Conservation (phyloP, 2,888 invertebrate species). For the Noctuana brunneofusca region DNA sequence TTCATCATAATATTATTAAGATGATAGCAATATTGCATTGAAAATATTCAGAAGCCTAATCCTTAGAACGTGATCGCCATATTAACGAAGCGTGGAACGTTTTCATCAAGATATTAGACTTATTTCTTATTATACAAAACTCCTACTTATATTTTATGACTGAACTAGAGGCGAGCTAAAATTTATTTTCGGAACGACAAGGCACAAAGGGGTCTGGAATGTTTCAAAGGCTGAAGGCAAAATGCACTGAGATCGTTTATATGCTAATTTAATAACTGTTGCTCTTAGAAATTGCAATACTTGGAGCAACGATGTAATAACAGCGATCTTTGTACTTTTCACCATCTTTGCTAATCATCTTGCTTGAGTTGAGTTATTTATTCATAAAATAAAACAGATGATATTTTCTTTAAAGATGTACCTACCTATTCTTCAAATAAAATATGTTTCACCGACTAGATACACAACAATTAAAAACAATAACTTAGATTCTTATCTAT, state of each 20-base stretch:
- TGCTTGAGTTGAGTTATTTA: constrained; percentile 32
- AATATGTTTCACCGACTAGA: too few relatives aligned
- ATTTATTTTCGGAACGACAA: constrained; percentile 18
- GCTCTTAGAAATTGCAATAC: constrained; percentile 67
- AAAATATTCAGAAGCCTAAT: constrained; percentile 13
- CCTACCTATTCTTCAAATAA: neutral
- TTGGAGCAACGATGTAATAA: constrained; percentile 59
- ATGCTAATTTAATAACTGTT: constrained; percentile 76
- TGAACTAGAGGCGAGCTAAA: constrained; percentile 20
- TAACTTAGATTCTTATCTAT: too few relatives aligned
- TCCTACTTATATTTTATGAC: constrained; percentile 20
- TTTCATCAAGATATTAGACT: constrained; percentile 18
- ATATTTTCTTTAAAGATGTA: too few relatives aligned
- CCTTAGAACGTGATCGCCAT: constrained; percentile 6
- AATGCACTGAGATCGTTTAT: constrained; percentile 64
- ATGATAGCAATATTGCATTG: neutral
- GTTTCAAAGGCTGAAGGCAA: constrained; percentile 63
- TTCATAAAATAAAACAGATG: too few relatives aligned
- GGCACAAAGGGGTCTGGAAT: constrained; percentile 47
- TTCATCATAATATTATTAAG: constrained; percentile 2
- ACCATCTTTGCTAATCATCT: constrained; percentile 54
- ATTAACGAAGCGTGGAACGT: constrained; percentile 2
- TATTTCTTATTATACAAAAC: constrained; percentile 21
- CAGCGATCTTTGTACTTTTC: constrained; percentile 61
- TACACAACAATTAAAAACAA: too few relatives aligned